A percentile compares a stretch with the other conserved stretches of the same genome.
Conservation (phyloP, 1,140 invertebrate species). For the Rhagoletis zephyria region DNA sequence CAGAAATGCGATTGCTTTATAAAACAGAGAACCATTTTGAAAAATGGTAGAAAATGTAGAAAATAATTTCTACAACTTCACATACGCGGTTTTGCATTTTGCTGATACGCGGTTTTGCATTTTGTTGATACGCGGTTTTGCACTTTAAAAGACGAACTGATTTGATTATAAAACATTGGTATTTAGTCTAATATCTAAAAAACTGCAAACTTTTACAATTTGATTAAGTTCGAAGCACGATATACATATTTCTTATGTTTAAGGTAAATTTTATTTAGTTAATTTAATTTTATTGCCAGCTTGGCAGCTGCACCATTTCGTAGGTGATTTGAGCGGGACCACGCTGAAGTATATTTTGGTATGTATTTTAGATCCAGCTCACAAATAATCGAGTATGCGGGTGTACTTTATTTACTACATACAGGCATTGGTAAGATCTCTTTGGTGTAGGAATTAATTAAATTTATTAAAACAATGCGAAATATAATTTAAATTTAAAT, state of each 20-base stretch:
- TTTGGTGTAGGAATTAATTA: constrained; percentile 2
- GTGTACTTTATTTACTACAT: not conserved
- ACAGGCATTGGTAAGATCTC: constrained; percentile 5
- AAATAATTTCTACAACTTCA: no score
- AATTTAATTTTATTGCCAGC: constrained; percentile 6
- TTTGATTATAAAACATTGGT: not conserved
- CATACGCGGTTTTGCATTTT: no score
- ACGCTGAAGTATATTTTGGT: not conserved
- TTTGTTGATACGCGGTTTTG: not conserved
- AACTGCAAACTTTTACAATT: constrained; percentile 5
- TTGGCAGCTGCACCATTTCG: not conserved
- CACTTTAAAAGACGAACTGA: not conserved
- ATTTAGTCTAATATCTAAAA: constrained; percentile 30
- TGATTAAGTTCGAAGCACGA: not conserved
- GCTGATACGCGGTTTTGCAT: not conserved
- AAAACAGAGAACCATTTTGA: no score
- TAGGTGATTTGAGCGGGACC: not conserved
- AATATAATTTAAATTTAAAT: not conserved
- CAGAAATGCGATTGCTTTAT: no score
- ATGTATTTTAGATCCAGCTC: not conserved
- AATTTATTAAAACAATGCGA: not conserved
- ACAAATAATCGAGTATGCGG: not conserved
- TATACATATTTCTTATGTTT: not conserved
- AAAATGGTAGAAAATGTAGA: no score
- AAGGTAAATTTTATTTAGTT: not conserved